Percentiles rank a stretch among this genome's conserved stretches.
These are phyloP conservation scores for Lasioglossum lativentre DNA, from an alignment of 2,888 invertebrate species.

Conservation along the genomic window DNA sequence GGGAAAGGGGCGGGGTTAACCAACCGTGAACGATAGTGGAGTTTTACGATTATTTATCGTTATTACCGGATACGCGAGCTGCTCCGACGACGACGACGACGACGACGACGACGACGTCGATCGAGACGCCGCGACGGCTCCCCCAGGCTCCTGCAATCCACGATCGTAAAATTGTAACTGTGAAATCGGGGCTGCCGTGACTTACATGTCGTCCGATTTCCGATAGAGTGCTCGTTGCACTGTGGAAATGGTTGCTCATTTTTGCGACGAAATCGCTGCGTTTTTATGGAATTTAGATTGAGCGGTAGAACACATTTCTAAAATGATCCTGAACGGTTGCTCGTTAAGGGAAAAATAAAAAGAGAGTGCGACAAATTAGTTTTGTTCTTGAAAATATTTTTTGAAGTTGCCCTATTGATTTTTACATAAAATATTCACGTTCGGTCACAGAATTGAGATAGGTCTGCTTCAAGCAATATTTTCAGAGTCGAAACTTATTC, in stretches of 20 bases:
- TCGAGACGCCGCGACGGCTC: conserved; percentile 1
- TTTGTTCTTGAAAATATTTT: not conserved
- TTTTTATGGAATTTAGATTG: not conserved
- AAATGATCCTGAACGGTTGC: not conserved
- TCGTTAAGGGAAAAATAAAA: not conserved
- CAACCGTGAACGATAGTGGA: conserved; percentile 62
- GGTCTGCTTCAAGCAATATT: not conserved
- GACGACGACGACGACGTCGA: conserved; percentile 10
- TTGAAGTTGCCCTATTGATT: not conserved
- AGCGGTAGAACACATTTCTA: not conserved
- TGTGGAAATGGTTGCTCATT: not conserved
- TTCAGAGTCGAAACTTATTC: not conserved
- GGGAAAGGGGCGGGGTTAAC: conserved; percentile 50
- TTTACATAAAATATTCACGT: not conserved
- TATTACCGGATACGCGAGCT: conserved; percentile 53
- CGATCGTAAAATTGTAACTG: conserved; percentile 47
- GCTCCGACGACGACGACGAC: conserved; percentile 11
- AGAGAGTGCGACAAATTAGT: no score
- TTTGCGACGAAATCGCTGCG: not conserved
- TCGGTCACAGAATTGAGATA: not conserved
- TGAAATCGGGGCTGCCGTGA: conserved; percentile 35
- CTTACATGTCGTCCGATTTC: conserved; percentile 30
- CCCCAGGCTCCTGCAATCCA: conserved; percentile 19
- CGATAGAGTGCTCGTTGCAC: conserved; percentile 21
- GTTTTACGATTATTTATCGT: conserved; percentile 64